These are phyloP conservation scores for Mesocricetus auratus DNA, from an alignment of 2,113 vertebrate genomes.

Conservation along the genomic window DNA sequence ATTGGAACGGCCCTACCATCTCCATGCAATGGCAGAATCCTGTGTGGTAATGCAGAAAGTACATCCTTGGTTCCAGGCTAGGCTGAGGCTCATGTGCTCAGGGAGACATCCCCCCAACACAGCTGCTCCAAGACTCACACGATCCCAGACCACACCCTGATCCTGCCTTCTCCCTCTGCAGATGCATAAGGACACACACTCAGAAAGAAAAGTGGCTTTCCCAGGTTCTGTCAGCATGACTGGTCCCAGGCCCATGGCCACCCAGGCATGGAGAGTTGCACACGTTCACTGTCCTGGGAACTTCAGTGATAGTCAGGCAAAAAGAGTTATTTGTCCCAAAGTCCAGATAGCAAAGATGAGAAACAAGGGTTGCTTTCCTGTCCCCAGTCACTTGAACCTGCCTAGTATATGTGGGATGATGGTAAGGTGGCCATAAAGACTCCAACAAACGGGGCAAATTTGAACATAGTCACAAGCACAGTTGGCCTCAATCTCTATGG, in stretches of 20 bases:
- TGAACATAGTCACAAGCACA: background rate
- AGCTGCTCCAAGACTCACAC: background rate
- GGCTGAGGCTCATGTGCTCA: background rate
- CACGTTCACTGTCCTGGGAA: background rate
- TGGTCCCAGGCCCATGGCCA: background rate
- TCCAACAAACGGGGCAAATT: background rate
- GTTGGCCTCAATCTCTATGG: background rate
- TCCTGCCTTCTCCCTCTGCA: background rate
- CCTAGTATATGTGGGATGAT: background rate
- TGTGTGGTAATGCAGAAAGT: background rate
- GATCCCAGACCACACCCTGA: background rate
- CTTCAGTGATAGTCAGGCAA: background rate
- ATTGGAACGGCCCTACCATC: background rate
- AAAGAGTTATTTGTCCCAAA: background rate
- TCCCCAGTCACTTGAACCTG: background rate
- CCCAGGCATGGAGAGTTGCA: background rate
- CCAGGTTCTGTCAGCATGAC: background rate
- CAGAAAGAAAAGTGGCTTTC: background rate
- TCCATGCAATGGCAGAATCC: background rate
- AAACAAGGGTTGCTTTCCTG: background rate
- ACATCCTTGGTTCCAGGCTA: background rate
- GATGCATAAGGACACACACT: background rate
- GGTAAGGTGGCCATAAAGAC: no score
- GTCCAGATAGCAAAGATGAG: background rate
- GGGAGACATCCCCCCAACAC: rapidly evolving